Percentiles rank a stretch among this genome's conserved stretches.
Evolutionary conservation across 1,140 invertebrate species (phyloP).

Genomic region (Glossosoma conforme): DNA sequence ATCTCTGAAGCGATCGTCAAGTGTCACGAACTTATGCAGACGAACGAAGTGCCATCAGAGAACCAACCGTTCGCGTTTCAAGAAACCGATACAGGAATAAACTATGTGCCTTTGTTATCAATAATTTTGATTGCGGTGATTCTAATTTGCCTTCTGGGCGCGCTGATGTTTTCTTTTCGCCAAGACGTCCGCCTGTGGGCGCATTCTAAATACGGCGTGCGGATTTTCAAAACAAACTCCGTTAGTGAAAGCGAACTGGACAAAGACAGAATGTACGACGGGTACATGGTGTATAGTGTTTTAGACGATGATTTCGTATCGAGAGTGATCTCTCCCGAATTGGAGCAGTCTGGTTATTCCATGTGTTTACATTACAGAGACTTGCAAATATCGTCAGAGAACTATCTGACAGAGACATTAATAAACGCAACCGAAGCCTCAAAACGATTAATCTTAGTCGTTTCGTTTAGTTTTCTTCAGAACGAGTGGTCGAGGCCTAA

Average conservation of each 20-base stretch:
- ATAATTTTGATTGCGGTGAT: constrained; percentile 69
- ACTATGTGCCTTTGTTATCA: constrained; percentile 63
- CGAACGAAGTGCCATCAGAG: constrained; percentile 67
- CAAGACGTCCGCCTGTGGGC: constrained; percentile 71
- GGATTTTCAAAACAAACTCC: constrained; percentile 70
- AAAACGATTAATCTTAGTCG: constrained; percentile 63
- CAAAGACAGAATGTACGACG: constrained; percentile 77
- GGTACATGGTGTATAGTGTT: constrained; percentile 84
- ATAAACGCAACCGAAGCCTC: constrained; percentile 75
- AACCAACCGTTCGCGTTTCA: constrained; percentile 49
- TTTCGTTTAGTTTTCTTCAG: constrained; percentile 68
- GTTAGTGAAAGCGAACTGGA: constrained; percentile 64
- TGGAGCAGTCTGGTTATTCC: constrained; percentile 71
- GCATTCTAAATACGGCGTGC: constrained; percentile 67
- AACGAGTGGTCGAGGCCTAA: constrained; percentile 71
- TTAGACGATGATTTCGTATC: constrained; percentile 79
- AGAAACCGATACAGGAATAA: constrained; percentile 57
- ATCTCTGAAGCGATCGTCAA: constrained; percentile 60
- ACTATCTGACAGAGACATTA: constrained; percentile 68
- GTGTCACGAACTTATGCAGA: constrained; percentile 63
- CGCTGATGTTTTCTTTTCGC: constrained; percentile 69
- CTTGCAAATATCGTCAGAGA: constrained; percentile 63
- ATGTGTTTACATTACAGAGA: constrained; percentile 73
- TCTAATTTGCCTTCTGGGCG: constrained; percentile 62
- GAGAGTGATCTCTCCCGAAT: constrained; percentile 69